Conservation (phyloP, 2,888 invertebrate genomes). For the Doris montereyensis region DNA sequence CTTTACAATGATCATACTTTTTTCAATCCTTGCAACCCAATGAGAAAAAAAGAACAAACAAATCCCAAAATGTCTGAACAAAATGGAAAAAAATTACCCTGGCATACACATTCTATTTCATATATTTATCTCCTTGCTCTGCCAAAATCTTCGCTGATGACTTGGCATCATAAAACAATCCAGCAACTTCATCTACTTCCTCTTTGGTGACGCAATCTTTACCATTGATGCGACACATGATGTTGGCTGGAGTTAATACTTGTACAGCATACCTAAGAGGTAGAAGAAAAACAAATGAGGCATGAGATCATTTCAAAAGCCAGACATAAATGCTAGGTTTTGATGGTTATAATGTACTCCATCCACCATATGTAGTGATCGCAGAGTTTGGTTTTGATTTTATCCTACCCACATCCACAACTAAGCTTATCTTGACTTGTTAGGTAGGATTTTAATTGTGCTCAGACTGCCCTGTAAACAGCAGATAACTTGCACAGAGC, state of each 20-base stretch:
- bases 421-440: no score
- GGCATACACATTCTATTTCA: constrained; percentile 78
- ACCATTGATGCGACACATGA: constrained; percentile 92
- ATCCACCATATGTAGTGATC: no score
- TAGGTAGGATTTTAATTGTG: no score
- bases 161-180: constrained; percentile 95
- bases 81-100: background rate
- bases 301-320: no score
- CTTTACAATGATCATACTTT: background rate
- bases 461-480: no score
- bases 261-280: constrained; percentile 88
- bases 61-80: background rate
- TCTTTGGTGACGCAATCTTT: constrained; percentile 82
- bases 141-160: constrained; percentile 93
- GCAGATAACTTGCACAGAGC: no score
- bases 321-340: no score
- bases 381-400: no score
- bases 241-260: constrained; percentile 90
- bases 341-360: no score
- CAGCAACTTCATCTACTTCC: constrained; percentile 86
- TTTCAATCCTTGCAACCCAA: background rate
- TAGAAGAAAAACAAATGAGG: constrained; percentile 23
- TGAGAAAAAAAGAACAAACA: no score
- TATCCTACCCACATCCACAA: no score
- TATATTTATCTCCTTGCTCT: constrained; percentile 91